Evolutionary conservation across 2,888 invertebrate genomes (phyloP).

Genomic region (Andrena chrysosceles): DNA sequence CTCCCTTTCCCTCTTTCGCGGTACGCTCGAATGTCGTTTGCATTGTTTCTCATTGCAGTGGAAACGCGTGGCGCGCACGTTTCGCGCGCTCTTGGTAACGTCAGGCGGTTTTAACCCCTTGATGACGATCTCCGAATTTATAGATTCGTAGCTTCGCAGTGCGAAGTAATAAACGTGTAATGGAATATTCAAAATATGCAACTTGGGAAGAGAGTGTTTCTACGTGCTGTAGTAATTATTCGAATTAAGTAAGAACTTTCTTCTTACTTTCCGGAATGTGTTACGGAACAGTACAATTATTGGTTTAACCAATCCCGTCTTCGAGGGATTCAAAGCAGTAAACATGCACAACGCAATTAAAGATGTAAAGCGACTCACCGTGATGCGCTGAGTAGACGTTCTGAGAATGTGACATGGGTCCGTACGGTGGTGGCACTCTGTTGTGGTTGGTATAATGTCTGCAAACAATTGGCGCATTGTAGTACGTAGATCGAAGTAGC

Average conservation of each 20-base stretch:
- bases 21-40: neutral
- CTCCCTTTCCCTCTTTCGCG: neutral
- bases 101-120: neutral
- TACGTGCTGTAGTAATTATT: no score
- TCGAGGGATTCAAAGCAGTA: neutral
- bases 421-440: constrained; percentile 80
- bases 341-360: neutral
- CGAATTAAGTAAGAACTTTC: no score
- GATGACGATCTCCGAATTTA: neutral
- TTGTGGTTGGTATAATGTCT: constrained; percentile 81
- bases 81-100: neutral
- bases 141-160: no score
- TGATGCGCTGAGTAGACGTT: constrained; percentile 63
- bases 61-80: neutral
- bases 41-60: neutral
- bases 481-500: neutral
- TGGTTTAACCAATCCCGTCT: neutral
- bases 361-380: constrained; percentile 72
- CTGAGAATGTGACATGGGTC: constrained; percentile 78
- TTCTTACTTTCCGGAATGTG: no score
- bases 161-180: no score
- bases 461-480: constrained; percentile 41
- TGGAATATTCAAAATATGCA: no score
- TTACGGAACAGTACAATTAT: no score
- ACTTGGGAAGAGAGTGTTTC: no score